phyloP scores from a whole-genome alignment of 1,140 invertebrate genomes.

The Amyelois transitella region DNA sequence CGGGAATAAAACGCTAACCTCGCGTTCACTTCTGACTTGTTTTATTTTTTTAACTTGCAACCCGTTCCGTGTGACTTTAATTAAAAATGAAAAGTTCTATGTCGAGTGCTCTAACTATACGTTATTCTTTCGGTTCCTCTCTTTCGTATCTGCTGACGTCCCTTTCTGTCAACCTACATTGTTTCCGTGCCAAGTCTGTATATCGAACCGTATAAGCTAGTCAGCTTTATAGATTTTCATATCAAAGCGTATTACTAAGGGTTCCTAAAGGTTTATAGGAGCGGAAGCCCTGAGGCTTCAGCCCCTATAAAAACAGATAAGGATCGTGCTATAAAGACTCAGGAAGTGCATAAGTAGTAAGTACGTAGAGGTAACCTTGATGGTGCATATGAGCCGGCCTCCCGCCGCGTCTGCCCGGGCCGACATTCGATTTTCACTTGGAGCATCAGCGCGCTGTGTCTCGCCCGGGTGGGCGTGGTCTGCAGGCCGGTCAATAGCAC shows the following conservation, averaged over 20 bases:
- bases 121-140: slow-evolving; percentile 29
- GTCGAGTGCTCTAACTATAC: slow-evolving; percentile 21
- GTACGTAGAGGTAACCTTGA: slow-evolving; percentile 52
- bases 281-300: neutral
- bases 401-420: slow-evolving; percentile 61
- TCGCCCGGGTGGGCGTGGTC: slow-evolving; percentile 69
- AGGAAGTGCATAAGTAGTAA: slow-evolving; percentile 51
- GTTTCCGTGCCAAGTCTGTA: slow-evolving; percentile 44
- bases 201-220: slow-evolving; percentile 38
- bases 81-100: slow-evolving; percentile 32
- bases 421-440: slow-evolving; percentile 72
- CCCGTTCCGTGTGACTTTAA: slow-evolving; percentile 15
- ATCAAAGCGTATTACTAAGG: slow-evolving; percentile 11
- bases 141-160: slow-evolving; percentile 28
- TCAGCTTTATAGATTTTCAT: slow-evolving; percentile 33
- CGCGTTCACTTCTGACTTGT: neutral
- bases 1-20: neutral
- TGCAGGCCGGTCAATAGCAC: slow-evolving; percentile 71
- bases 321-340: slow-evolving; percentile 9
- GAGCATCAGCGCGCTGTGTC: slow-evolving; percentile 58
- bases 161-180: slow-evolving; percentile 46
- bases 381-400: slow-evolving; percentile 46
- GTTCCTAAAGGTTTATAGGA: slow-evolving; percentile 6
- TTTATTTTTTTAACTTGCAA: neutral
- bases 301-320: slow-evolving; percentile 1